Conservation (phyloP, 2,113 vertebrate genomes). For the Carassius auratus region DNA sequence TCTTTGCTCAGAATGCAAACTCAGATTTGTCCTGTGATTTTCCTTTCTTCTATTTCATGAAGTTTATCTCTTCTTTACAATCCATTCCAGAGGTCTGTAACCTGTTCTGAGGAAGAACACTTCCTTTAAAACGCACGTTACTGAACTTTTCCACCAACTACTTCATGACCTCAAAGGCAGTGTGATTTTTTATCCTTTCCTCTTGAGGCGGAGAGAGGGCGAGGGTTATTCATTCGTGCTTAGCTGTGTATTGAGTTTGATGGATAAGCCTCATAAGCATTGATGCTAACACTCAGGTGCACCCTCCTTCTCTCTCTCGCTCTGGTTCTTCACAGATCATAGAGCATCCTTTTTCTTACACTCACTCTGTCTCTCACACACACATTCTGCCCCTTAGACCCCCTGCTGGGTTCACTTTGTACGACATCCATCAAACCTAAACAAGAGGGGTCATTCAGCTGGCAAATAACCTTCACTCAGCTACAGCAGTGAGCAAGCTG, state of each 20-base stretch:
- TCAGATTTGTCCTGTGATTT: constrained; percentile 2
- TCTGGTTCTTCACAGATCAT: constrained; percentile 59
- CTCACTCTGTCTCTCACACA: not conserved
- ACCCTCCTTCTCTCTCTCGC: constrained; percentile 40
- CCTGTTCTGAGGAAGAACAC: not conserved
- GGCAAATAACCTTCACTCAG: constrained; percentile 59
- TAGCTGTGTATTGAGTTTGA: constrained; percentile 56
- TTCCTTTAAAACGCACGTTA: not conserved
- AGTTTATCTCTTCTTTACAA: not conserved
- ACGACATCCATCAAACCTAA: constrained; percentile 55
- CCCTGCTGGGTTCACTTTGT: constrained; percentile 50
- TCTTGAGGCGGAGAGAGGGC: constrained; percentile 50
- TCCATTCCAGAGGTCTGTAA: constrained; percentile 17
- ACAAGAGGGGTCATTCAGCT: constrained; percentile 59
- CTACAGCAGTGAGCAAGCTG: constrained; percentile 31
- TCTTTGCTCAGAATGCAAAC: not conserved
- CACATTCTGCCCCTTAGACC: constrained; percentile 38
- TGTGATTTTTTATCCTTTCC: constrained; percentile 50
- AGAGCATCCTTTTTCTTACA: constrained; percentile 54
- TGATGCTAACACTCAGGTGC: constrained; percentile 52
- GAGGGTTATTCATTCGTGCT: constrained; percentile 58
- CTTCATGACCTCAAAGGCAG: constrained; percentile 46
- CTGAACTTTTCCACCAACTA: constrained; percentile 23
- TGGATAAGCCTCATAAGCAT: constrained; percentile 56
- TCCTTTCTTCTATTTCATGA: not conserved